Evolutionary conservation across 2,113 vertebrate genomes (phyloP), one percentile per base, ranked within the genome.

Genomic region (Strigops habroptila): DNA sequence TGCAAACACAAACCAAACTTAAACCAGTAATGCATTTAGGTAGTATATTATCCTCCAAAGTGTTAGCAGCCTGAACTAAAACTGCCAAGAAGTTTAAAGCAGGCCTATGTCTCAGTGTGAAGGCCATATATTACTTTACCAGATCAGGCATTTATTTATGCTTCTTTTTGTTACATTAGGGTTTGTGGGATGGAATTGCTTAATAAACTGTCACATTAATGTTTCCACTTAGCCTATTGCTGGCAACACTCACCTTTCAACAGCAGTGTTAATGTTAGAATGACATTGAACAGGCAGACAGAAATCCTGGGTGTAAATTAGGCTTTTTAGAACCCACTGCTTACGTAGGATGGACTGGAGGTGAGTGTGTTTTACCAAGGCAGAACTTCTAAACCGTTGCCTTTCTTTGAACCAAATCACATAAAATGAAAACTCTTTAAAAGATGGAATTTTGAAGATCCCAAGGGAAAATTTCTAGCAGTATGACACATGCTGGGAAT

Each of bases 201-300:
- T 88, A 91, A 94, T 71, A 76, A 93, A 88, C 57, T 88, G 65
- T 69, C 70, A 91, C 75, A 77, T 78, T 88, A 65, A 57, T 73
- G 77, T 85, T 96, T 95, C 68, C 49, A 77, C 68, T 91, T 90
- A 90, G 90, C 53, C 77, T 63, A 31, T 25, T 57, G 31, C 88
- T 96, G 70, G 55, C 73, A 95, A 73, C 33, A 46, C 67, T 35
- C 6, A 3, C 43, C n/a, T 95, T 55, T 60, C 74, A 75, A 17
- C 57, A 52, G 11, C 49, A 60, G 41, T 24, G 33, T 69, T 94
- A 80, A 53, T 14, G n/a, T 93, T 94, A 60, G 48, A 86, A 90
- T 93, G 89, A 88, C 24, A 33, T n/a, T 88, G 48, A 90, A 55
- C 52, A 84, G 82, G 81, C 33, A 92, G 71, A 41, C 62, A 88